Conservation (phyloP, 2,797 vertebrate genomes). For the Muscicapa comitata region DNA sequence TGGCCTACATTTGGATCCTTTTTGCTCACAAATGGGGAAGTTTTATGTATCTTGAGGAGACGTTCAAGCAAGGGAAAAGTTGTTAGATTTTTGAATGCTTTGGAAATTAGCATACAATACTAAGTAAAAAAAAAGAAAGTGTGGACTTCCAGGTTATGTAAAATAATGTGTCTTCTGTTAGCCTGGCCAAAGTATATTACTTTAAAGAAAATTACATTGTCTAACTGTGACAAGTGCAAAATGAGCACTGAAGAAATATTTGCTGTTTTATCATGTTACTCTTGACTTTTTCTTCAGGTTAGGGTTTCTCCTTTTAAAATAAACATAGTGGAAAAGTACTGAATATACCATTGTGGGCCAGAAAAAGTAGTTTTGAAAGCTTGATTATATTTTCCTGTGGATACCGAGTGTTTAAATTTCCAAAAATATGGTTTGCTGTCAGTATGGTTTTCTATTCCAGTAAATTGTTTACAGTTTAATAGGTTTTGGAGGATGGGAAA, state of each 20-base stretch:
- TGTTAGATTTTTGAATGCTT: neutral
- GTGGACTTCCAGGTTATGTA: neutral
- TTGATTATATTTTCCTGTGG: conserved; percentile 67
- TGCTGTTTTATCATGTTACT: conserved; percentile 52
- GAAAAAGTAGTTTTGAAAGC: conserved; percentile 62
- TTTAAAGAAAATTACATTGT: conserved; percentile 25
- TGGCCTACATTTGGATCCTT: neutral
- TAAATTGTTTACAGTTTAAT: conserved; percentile 68
- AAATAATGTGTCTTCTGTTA: conserved; percentile 21
- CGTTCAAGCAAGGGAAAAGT: neutral
- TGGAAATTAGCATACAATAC: neutral
- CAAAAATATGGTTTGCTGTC: conserved; percentile 68
- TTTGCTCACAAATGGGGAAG: neutral
- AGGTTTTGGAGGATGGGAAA: neutral
- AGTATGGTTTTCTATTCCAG: conserved; percentile 57
- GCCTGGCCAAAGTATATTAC: neutral
- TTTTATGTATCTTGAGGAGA: neutral
- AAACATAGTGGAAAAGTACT: conserved; percentile 75
- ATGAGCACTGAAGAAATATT: conserved; percentile 2
- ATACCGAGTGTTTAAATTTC: conserved; percentile 71
- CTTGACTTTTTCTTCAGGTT: conserved; percentile 50
- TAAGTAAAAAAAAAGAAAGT: neutral
- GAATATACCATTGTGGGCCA: conserved; percentile 66
- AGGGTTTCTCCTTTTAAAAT: conserved; percentile 48
- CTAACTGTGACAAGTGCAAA: conserved; percentile 36